Percentiles rank a stretch among this genome's conserved stretches.
Evolutionary conservation across 2,113 vertebrate genomes (phyloP).

Genomic region (Austrofundulus limnaeus): DNA sequence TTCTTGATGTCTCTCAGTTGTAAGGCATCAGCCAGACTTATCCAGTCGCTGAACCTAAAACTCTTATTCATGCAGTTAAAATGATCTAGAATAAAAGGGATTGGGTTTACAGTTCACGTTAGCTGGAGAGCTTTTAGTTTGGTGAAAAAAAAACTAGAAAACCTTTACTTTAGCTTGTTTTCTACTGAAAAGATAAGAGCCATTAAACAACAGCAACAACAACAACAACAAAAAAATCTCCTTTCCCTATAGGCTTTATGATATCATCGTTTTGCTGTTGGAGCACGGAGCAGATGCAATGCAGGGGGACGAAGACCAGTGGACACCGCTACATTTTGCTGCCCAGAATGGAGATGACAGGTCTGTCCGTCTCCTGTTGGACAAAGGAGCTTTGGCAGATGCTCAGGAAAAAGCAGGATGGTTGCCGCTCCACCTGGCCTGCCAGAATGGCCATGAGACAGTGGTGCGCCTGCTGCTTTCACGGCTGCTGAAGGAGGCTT

Average conservation of each 20-base stretch:
- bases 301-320: constrained; percentile 78
- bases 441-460: constrained; percentile 86
- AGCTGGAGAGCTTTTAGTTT: too few relatives aligned
- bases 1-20: too few relatives aligned
- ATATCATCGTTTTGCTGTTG: constrained; percentile 77
- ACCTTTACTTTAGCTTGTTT: not conserved
- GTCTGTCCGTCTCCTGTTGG: constrained; percentile 75
- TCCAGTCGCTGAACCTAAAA: too few relatives aligned
- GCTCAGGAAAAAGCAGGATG: constrained; percentile 78
- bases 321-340: constrained; percentile 84
- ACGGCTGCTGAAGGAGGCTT: constrained; percentile 64
- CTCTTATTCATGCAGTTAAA: too few relatives aligned
- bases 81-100: too few relatives aligned
- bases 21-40: too few relatives aligned
- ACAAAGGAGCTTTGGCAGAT: constrained; percentile 71
- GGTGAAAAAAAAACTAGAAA: too few relatives aligned
- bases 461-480: constrained; percentile 83
- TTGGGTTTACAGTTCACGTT: too few relatives aligned
- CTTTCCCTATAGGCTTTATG: constrained; percentile 59
- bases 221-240: not conserved
- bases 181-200: not conserved
- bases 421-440: constrained; percentile 85
- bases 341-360: constrained; percentile 85
- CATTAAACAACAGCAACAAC: not conserved
- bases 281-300: constrained; percentile 62